Evolutionary conservation across 2,113 vertebrate species (phyloP), one percentile per base, ranked within the genome.

Genomic region (Dolichallabes microphthalmus): DNA sequence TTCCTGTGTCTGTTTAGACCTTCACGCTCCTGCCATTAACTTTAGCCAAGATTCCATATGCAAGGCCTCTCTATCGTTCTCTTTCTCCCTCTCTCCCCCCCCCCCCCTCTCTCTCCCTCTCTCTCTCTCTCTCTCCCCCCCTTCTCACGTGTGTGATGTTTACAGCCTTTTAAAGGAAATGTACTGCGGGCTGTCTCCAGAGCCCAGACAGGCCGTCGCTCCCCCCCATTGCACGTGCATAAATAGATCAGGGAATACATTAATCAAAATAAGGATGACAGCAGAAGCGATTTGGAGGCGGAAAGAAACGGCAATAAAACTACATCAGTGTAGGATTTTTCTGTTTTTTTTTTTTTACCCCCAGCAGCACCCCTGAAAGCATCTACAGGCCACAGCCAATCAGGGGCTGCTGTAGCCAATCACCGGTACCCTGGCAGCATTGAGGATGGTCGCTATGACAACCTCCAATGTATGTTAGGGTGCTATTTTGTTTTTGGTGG

Each of bases 251-350:
- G 93, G 93, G 92, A 94, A 94, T 93, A 93, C 92, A 95, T 94
- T 93, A 93, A 94, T 94, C 94, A 94, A 94, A 94, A 93, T 94
- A 94, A 94, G 93, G 92, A 94, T 94, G 94, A 94, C 94, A 92
- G 93, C 92, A 92, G 89, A 92, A 93, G 90, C 92, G 91, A 94
- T 95, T 94, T 93, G 92, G 91, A 93, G 90, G 90, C 85, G 88
- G 92, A 93, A 82, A 93, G 92, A 88, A 93, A 90, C 88, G 75
- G 92, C 93, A 94, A 93, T 93, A 94, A 93, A 94, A 94, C 93
- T 94, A 92, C 90, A 93, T 94, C 93, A 94, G 93, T 92, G 91
- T 94, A 91, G 39, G 32, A 11, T 93, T 89, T 89, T 64, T 35
- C 27, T 80, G 25, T 19, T 55, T 22, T 63, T 63, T 57, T 69